Conservation (phyloP, 2,888 invertebrate genomes). For the Tubiluchus corallicola region DNA sequence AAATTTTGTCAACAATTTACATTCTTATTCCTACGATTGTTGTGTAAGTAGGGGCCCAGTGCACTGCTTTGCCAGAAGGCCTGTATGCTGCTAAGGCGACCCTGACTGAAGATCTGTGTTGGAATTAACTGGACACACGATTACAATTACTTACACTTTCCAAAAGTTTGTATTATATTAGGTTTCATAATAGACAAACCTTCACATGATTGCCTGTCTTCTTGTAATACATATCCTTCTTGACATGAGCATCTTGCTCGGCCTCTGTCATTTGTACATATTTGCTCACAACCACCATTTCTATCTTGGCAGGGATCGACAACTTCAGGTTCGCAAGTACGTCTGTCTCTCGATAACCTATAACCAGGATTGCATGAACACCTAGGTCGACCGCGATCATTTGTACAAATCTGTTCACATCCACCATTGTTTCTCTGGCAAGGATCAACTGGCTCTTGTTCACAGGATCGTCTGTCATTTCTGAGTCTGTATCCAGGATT, state of each 20-base stretch:
- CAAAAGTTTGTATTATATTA: too few species aligned
- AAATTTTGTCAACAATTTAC: too few species aligned
- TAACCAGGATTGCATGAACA: constrained; percentile 24
- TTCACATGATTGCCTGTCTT: constrained; percentile 19
- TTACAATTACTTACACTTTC: not conserved
- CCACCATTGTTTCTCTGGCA: constrained; percentile 19
- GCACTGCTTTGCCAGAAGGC: too few species aligned
- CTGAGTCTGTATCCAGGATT: constrained; percentile 22
- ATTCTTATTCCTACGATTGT: too few species aligned
- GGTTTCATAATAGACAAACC: constrained; percentile 16
- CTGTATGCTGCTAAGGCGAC: too few species aligned
- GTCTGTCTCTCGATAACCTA: constrained; percentile 17
- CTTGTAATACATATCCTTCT: constrained; percentile 19
- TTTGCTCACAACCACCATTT: constrained; percentile 36
- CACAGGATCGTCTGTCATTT: constrained; percentile 20
- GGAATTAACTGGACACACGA: too few species aligned
- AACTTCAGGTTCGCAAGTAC: constrained; percentile 23
- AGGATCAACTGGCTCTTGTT: constrained; percentile 15
- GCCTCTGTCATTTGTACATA: constrained; percentile 21
- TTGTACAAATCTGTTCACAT: constrained; percentile 28
- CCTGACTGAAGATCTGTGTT: too few species aligned
- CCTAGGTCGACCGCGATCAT: constrained; percentile 25
- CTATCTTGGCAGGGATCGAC: constrained; percentile 30
- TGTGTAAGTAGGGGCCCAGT: too few species aligned
- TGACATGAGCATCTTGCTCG: constrained; percentile 21